A percentile compares a stretch with the other conserved stretches of the same genome.
Conservation (phyloP, 2,113 vertebrate species). For the Neopipo cinnamomea region DNA sequence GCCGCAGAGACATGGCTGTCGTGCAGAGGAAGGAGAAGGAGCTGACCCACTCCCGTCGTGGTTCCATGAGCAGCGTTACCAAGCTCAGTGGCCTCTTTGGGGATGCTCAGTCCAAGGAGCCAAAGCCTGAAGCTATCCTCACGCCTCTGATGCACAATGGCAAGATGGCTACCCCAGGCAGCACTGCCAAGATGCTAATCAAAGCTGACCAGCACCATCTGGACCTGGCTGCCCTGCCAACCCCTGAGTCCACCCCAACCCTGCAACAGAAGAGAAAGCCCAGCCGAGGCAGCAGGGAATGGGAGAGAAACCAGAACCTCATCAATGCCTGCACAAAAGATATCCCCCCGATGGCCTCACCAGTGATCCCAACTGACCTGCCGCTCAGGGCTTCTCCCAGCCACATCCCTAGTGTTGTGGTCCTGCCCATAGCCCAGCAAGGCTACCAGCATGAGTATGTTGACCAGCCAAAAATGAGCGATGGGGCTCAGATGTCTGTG, state of each 20-base stretch:
- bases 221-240: slow-evolving; percentile 91
- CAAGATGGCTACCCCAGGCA: slow-evolving; percentile 82
- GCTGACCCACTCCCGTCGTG: slow-evolving; percentile 82
- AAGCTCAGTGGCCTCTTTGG: slow-evolving; percentile 93
- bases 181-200: slow-evolving; percentile 88
- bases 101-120: slow-evolving; percentile 93
- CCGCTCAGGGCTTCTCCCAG: slow-evolving; percentile 92
- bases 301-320: slow-evolving; percentile 96
- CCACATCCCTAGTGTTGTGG: slow-evolving; percentile 94
- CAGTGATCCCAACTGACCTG: slow-evolving; percentile 91
- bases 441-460: slow-evolving; percentile 95
- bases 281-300: slow-evolving; percentile 90
- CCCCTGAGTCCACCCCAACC: slow-evolving; percentile 93
- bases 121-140: slow-evolving; percentile 91
- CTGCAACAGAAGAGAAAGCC: slow-evolving; percentile 94
- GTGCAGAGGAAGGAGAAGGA: slow-evolving; percentile 91
- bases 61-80: slow-evolving; percentile 97
- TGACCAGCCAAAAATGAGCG: slow-evolving; percentile 88
- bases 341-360: slow-evolving; percentile 84
- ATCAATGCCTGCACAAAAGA: slow-evolving; percentile 98
- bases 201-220: slow-evolving; percentile 96
- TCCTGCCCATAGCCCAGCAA: slow-evolving; percentile 91
- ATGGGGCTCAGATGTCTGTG: slow-evolving; percentile 78
- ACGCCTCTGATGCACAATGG: slow-evolving; percentile 96
- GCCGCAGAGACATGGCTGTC: slow-evolving; percentile 84